phyloP scores from a whole-genome alignment of 2,888 invertebrate genomes.

The Nephrotoma guestfalica region DNA sequence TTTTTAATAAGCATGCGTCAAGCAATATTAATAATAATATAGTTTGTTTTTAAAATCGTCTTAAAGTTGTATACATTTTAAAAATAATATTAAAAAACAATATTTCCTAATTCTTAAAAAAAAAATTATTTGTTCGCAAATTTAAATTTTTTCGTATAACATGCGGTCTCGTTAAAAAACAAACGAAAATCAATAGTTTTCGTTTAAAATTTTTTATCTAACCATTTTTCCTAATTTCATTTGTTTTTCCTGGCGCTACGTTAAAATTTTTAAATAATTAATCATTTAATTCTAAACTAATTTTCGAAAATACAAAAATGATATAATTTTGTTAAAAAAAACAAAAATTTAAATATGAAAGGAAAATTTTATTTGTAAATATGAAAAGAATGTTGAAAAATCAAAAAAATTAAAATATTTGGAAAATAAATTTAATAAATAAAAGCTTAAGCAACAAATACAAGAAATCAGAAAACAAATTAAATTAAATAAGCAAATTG shows the following conservation, averaged over 20 bases:
- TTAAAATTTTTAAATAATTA: not conserved
- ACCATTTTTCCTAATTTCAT: not conserved
- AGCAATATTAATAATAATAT: constrained; percentile 11
- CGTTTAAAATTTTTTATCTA: not conserved
- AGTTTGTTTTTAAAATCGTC: not conserved
- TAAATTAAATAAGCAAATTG: not conserved
- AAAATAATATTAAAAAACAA: not conserved
- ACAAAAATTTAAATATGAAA: not conserved
- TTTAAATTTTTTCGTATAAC: not conserved
- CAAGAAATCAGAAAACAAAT: not conserved
- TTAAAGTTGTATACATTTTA: not conserved
- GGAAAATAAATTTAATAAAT: not conserved
- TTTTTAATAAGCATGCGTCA: constrained; percentile 11
- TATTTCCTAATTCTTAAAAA: not conserved
- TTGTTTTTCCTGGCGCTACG: not conserved
- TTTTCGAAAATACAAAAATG: not conserved
- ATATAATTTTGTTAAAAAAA: not conserved
- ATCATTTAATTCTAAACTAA: not conserved
- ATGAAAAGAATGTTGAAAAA: not conserved
- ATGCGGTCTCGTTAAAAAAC: not conserved
- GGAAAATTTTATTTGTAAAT: not conserved
- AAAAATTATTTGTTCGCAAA: not conserved
- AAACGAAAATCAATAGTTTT: not conserved
- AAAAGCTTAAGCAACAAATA: constrained; percentile 10
- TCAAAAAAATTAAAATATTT: not conserved